phyloP scores from a whole-genome alignment of 37 sponge, comb jelly and placozoan species.

The Mnemiopsis leidyi region DNA sequence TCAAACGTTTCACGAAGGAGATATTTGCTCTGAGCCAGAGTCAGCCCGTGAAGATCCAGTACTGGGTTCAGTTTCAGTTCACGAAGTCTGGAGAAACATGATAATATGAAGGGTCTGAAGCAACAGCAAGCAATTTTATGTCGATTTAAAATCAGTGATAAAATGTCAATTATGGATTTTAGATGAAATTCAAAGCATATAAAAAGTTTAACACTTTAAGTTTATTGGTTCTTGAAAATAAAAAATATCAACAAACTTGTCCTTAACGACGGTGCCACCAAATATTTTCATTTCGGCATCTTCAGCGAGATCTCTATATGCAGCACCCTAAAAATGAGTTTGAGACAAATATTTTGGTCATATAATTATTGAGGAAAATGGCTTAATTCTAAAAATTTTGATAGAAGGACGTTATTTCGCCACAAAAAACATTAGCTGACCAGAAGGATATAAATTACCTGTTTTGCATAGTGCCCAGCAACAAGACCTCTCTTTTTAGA shows the following conservation, averaged over 20 bases:
- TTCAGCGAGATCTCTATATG: conserved; percentile 11
- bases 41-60: conserved; percentile 37
- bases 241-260: background rate
- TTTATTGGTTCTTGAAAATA: no score
- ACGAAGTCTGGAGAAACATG: background rate
- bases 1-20: background rate
- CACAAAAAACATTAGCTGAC: no score
- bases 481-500: background rate
- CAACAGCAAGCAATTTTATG: no score
- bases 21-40: background rate
- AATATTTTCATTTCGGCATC: conserved; percentile 1
- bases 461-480: conserved; percentile 22
- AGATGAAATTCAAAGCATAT: no score
- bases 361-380: no score
- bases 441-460: background rate
- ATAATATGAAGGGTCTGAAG: no score
- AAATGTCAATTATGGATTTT: no score
- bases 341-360: no score
- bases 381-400: no score
- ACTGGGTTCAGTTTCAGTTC: conserved; percentile 31
- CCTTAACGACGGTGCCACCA: background rate
- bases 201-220: no score
- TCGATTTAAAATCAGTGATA: no score
- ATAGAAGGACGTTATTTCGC: no score
- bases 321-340: background rate